A percentile compares a stretch with the other conserved stretches of the same genome.
phyloP scores from a whole-genome alignment of 1,140 invertebrate species.

The Ceratoteleas bidentatus region DNA sequence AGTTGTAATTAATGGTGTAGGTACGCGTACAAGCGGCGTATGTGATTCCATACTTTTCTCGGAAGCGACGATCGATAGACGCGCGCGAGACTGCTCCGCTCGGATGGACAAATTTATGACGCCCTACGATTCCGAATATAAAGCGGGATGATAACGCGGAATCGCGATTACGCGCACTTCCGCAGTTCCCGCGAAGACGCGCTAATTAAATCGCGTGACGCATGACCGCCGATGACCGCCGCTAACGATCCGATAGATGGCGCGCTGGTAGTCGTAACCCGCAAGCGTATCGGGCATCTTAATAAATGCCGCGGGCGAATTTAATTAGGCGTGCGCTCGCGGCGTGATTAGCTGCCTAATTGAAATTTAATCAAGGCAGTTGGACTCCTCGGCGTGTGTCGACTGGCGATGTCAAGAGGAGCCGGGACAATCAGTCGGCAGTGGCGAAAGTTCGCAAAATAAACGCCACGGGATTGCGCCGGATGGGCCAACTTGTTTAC shows the following conservation, averaged over 20 bases:
- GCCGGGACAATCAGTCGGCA: not conserved
- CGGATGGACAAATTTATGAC: constrained; percentile 53
- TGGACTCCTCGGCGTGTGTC: not conserved
- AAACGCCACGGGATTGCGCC: not conserved
- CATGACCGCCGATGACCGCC: not conserved
- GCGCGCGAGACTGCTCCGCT: not conserved
- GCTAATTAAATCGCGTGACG: constrained; percentile 41
- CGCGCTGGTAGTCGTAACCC: constrained; percentile 2
- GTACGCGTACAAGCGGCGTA: constrained; percentile 70
- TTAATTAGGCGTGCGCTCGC: constrained; percentile 18
- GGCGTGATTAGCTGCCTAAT: constrained; percentile 22
- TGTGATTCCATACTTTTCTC: constrained; percentile 71
- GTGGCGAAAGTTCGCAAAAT: not conserved
- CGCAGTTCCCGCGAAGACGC: constrained; percentile 17
- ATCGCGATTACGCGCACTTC: not conserved
- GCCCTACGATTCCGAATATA: constrained; percentile 29
- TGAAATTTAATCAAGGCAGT: constrained; percentile 30
- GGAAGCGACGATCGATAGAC: constrained; percentile 58
- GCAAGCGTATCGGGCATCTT: constrained; percentile 21
- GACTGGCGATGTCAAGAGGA: not conserved
- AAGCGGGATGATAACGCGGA: constrained; percentile 23
- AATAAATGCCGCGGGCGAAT: constrained; percentile 29
- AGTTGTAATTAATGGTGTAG: constrained; percentile 80
- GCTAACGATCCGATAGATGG: constrained; percentile 17
- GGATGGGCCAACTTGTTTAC: not conserved